Conservation (phyloP, 2,113 vertebrate genomes). For the Pelmatolapia mariae region DNA sequence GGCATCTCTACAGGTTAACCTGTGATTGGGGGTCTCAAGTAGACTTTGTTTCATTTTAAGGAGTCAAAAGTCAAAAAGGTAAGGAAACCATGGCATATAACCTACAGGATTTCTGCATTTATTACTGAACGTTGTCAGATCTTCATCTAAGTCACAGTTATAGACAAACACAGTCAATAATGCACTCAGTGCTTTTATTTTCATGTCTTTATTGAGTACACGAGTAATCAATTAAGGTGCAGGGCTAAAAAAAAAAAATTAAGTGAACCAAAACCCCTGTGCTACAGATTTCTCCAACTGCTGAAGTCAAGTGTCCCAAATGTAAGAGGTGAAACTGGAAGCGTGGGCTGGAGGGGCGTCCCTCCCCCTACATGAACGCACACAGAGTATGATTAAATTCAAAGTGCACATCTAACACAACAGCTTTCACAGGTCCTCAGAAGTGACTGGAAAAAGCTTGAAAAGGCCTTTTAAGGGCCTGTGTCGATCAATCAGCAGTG, state of each 20-base stretch:
- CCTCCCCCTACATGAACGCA: background rate
- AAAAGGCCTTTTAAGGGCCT: background rate
- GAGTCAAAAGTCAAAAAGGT: background rate
- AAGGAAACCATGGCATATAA: background rate
- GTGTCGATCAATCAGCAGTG: background rate
- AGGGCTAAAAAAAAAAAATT: background rate
- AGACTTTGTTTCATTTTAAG: background rate
- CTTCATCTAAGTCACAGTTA: background rate
- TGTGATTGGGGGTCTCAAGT: background rate
- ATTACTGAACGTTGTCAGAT: background rate
- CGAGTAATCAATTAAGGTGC: background rate
- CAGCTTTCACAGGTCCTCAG: background rate
- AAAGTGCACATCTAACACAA: background rate
- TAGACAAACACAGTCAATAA: background rate
- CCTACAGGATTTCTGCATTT: background rate
- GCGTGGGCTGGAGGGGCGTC: background rate
- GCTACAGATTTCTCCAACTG: background rate
- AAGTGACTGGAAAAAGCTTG: background rate
- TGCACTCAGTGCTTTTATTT: background rate
- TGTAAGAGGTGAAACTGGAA: background rate
- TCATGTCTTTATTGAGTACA: background rate
- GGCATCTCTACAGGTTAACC: background rate
- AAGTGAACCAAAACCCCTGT: background rate
- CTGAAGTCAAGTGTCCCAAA: background rate
- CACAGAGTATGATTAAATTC: background rate